These are phyloP conservation scores for Agelaius tricolor DNA, from an alignment of 2,113 vertebrate genomes.

Conservation along the genomic window DNA sequence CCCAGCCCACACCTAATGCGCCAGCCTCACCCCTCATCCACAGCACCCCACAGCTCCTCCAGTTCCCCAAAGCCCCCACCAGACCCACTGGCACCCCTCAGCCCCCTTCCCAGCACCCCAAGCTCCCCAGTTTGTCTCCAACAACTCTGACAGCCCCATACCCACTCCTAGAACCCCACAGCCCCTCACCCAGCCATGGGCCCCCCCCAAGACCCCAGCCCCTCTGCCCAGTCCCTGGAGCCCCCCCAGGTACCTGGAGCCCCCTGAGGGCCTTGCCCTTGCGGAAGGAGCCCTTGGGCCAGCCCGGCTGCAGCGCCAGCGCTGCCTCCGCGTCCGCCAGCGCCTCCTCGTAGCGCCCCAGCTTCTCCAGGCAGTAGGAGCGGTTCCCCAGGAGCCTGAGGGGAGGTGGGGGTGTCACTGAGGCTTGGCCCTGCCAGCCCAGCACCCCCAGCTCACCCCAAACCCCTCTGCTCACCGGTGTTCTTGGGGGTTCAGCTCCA, in stretches of 20 bases:
- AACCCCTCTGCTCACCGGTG: slow-evolving; percentile 66
- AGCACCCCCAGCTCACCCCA: fast-evolving
- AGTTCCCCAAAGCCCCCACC: not conserved
- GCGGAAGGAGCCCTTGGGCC: slow-evolving; percentile 86
- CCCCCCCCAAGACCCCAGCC: not conserved
- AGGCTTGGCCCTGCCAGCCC: fast-evolving
- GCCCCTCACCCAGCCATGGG: no score
- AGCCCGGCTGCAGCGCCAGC: slow-evolving; percentile 74
- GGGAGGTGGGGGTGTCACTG: not conserved
- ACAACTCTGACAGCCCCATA: not conserved
- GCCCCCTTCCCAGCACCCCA: not conserved
- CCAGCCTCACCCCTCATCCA: no score
- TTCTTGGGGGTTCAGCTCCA: slow-evolving; percentile 83
- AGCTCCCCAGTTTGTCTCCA: not conserved
- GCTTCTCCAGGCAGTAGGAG: slow-evolving; percentile 84
- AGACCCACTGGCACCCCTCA: no score
- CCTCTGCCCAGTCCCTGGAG: not conserved
- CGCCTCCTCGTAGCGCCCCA: slow-evolving; percentile 74
- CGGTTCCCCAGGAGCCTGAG: slow-evolving; percentile 87
- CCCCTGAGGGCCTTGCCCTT: slow-evolving; percentile 86
- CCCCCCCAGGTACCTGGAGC: slow-evolving; percentile 74
- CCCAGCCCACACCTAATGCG: no score
- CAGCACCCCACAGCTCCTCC: no score
- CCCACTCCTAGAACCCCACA: not conserved
- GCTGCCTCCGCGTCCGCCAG: slow-evolving; percentile 78